Base-by-base conservation (phyloP, 1,140 invertebrate genomes). In the Sminthurides bifidus region DNA sequence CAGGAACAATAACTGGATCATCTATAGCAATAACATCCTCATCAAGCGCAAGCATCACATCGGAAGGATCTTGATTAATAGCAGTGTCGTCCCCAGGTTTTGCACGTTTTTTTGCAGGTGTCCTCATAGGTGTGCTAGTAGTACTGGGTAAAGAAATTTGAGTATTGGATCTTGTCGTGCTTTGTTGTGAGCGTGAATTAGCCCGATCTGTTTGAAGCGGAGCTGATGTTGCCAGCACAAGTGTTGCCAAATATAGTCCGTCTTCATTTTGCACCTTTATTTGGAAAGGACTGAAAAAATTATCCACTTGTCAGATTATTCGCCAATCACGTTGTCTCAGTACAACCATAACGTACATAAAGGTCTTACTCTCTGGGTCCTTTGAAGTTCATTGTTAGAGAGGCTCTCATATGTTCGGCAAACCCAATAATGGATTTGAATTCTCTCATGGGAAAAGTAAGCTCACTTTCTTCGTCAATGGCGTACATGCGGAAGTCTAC, bases 381-480 rank as follows among this genome's bases (percentile, higher is more conserved):
- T 40, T 63, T 14, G 21, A 60, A 63, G 40, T 54, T 50, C 0
- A 64, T 48, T 14, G 31, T 29, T 5, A 64, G 21, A 27, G 53
- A 40, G 3, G 57, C 15, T 49, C 58, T 64, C 30, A 58, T n/a
- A 10, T 44, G 33, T 30, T 64, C 62, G 2, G 58, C 58, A 53
- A 64, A 56, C 3, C 24, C 1, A n/a, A 31, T 38, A 52, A 60
- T 60, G 0, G 35, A 35, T 45, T 64, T 64, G 37, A 64, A 64
- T 21, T 64, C 62, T 29, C 51, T 50, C 33, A 64, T 35, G 3
- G 52, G 33, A 40, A 64, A 58, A 10, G 58, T 50, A 17, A 64
- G 27, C 31, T 64, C 55, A 35, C 19, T 54, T 4, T 60, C 52
- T 3, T 44, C 38, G 2, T 41, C 15, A 6, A 64, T 37, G 1